Base-by-base conservation (phyloP, 2,113 vertebrate species). In the Pterocles burchelli region DNA sequence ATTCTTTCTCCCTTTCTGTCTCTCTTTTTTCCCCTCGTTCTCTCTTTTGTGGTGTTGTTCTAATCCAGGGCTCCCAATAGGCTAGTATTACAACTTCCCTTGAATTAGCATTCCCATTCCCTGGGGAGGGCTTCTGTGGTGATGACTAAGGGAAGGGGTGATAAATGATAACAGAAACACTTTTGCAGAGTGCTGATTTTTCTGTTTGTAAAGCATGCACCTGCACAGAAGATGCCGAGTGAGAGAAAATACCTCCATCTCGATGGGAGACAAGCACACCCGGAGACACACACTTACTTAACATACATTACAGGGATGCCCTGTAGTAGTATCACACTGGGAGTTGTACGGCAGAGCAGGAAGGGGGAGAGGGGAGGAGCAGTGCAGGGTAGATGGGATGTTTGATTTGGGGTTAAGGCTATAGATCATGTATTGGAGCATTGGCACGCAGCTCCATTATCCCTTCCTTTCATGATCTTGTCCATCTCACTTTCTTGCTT, bases 161-260 rank as follows among this genome's bases (percentile, higher is more conserved):
- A 98, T 98, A 97, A 98, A 98, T 97, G 96, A 97, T 97, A 98
- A 98, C 96, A 97, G 96, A 97, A 96, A 97, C 95, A 94, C 95
- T 97, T 98, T 97, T 88, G 89, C 96, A 97, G 95, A 97, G 96
- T 97, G 97, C 97, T 97, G 97, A 97, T 98, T 97, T 97, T 97
- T 96, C 95, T 95, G 91, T 97, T 97, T 97, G 95, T 95, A 97
- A 96, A 97, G 92, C 83, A 95, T 11, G 38, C 96, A 98, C 97
- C 97, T 98, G 97, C 96, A 97, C 95, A 96, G 96, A 97, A 97
- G 91, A 94, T 97, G 97, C 97, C 72, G 55, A 96, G 95, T 71
- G 93, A 96, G 93, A 96, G 95, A 95, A 96, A 97, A 97, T 95
- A 81, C 63, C 96, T 97, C 96, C 82, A 83, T 96, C 93, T 97